These are phyloP conservation scores for Cryptomyrus ogoouensis DNA, from an alignment of 2,113 vertebrate genomes.

Conservation along the genomic window DNA sequence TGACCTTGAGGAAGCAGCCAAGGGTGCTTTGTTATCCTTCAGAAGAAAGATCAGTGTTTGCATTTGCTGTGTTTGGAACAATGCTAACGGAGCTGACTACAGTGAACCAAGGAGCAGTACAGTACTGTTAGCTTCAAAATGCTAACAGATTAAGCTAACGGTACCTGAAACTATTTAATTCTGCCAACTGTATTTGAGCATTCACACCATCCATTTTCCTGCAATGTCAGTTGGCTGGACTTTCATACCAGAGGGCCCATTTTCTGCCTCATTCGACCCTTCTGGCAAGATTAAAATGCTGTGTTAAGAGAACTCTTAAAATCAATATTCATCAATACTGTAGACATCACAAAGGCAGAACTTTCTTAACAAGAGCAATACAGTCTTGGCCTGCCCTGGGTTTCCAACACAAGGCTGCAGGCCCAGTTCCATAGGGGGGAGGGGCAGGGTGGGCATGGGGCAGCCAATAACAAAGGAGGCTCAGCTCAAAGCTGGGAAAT, in stretches of 20 bases:
- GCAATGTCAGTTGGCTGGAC: slow-evolving; percentile 35
- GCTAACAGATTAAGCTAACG: slow-evolving; percentile 24
- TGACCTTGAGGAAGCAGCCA: neutral
- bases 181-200: slow-evolving; percentile 29
- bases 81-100: neutral
- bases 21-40: neutral
- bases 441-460: neutral
- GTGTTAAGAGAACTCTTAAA: slow-evolving; percentile 19
- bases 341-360: neutral
- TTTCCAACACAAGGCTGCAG: neutral
- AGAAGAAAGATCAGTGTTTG: neutral
- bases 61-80: neutral
- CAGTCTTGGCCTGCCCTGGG: neutral
- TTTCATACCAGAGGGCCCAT: slow-evolving; percentile 22
- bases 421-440: neutral
- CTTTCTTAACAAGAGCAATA: neutral
- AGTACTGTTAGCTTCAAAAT: slow-evolving; percentile 25
- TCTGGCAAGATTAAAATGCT: slow-evolving; percentile 23
- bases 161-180: slow-evolving; percentile 31
- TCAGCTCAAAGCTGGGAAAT: neutral
- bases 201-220: slow-evolving; percentile 25
- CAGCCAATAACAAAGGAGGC: neutral
- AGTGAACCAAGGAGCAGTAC: neutral
- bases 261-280: slow-evolving; percentile 8
- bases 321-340: slow-evolving; percentile 32